A percentile compares a stretch with the other conserved stretches of the same genome.
Conservation (phyloP, 1,140 invertebrate species). For the Papilio xuthus region DNA sequence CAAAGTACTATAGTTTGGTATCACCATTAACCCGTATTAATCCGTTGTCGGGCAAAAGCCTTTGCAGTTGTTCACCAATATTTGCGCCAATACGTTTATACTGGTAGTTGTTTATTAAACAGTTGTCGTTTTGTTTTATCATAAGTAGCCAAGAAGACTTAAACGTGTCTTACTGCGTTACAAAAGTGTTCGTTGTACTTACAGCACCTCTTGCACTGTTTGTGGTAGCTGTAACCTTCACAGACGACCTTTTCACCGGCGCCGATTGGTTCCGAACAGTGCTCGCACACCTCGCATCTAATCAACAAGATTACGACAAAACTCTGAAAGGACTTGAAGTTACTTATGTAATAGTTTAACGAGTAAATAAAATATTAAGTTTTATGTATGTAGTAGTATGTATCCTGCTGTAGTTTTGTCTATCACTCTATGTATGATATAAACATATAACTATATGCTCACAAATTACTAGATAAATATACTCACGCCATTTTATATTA, state of each 20-base stretch:
- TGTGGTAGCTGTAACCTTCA: slow-evolving; percentile 61
- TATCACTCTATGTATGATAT: background rate
- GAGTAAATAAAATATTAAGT: background rate
- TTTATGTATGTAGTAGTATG: too few relatives aligned
- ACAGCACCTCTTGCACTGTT: slow-evolving; percentile 64
- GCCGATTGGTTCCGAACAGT: slow-evolving; percentile 51
- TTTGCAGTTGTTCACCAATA: background rate
- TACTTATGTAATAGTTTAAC: background rate
- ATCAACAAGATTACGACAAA: background rate
- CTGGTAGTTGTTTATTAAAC: too few relatives aligned
- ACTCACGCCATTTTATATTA: slow-evolving; percentile 56
- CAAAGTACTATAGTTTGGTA: background rate
- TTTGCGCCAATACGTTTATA: too few relatives aligned
- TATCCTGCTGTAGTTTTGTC: background rate
- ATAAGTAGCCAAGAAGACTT: too few relatives aligned
- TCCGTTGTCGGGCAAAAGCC: background rate
- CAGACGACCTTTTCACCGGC: slow-evolving; percentile 38
- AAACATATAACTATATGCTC: background rate
- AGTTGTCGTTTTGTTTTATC: too few relatives aligned
- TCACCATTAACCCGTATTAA: background rate
- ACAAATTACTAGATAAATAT: background rate
- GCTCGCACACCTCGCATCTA: slow-evolving; percentile 64
- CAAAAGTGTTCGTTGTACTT: slow-evolving; percentile 40
- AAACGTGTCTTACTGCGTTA: too few relatives aligned
- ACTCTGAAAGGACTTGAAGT: background rate